Percentiles rank a stretch among this genome's conserved stretches.
Evolutionary conservation across 2,113 vertebrate genomes (phyloP).

Genomic region (Aix galericulata): DNA sequence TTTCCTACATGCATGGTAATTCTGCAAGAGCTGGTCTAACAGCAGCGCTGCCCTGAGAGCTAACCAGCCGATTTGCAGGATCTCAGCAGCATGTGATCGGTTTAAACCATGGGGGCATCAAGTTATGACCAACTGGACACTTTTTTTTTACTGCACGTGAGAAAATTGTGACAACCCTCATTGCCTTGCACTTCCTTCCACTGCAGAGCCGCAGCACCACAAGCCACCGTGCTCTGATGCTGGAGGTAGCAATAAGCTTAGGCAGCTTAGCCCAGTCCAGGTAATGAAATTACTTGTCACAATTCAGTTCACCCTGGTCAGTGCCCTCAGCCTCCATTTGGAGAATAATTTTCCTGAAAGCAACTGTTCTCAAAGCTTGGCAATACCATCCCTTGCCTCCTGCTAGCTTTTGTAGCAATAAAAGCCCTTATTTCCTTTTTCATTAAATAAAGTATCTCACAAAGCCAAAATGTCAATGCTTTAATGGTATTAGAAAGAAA

Average conservation of each 20-base stretch:
- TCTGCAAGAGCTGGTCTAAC: not conserved
- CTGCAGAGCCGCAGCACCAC: not conserved
- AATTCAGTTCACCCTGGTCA: not conserved
- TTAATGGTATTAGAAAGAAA: not conserved
- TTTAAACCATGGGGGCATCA: not conserved
- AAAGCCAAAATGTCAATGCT: conserved; percentile 6
- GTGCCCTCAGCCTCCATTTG: not conserved
- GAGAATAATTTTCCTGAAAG: conserved; percentile 32
- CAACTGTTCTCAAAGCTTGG: not conserved
- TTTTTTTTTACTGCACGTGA: not conserved
- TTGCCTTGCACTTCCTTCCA: not conserved
- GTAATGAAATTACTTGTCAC: conserved; percentile 25
- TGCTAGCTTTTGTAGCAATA: not conserved
- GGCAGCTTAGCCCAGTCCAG: not conserved
- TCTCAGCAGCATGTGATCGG: not conserved
- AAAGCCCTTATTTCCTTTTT: not conserved
- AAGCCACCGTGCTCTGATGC: not conserved
- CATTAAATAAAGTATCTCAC: conserved; percentile 19
- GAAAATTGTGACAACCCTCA: not conserved
- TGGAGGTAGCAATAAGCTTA: conserved; percentile 3
- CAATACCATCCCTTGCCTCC: conserved; percentile 14
- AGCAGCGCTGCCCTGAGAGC: not conserved
- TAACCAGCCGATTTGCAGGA: not conserved
- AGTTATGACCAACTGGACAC: not conserved
- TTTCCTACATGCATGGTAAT: not conserved